A percentile compares a stretch with the other conserved stretches of the same genome.
These are phyloP conservation scores for Motacilla tschutschensis DNA, from an alignment of 2,113 vertebrate species.

Conservation along the genomic window DNA sequence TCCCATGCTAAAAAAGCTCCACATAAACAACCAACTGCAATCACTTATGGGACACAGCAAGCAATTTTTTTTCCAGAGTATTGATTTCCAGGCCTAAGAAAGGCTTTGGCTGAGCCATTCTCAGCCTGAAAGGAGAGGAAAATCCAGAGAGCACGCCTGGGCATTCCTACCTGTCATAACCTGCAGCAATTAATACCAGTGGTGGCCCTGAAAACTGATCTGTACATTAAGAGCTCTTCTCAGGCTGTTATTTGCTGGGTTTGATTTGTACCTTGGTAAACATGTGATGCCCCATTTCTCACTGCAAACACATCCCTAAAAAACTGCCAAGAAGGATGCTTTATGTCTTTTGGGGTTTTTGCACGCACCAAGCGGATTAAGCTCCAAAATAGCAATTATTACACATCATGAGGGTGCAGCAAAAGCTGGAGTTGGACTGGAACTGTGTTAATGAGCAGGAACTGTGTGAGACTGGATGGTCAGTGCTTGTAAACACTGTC, in stretches of 20 bases:
- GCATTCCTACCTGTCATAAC: constrained; percentile 40
- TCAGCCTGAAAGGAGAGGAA: background rate
- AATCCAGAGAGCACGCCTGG: background rate
- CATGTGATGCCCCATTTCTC: background rate
- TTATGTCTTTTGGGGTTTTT: background rate
- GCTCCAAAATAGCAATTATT: background rate
- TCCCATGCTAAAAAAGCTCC: background rate
- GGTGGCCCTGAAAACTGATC: background rate
- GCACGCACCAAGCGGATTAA: background rate
- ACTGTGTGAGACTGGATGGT: background rate
- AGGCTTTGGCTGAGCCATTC: background rate
- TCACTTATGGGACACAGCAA: background rate
- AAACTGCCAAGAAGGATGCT: background rate
- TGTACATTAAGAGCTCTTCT: background rate
- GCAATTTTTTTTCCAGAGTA: background rate
- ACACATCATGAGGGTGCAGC: background rate
- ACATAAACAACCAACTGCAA: background rate
- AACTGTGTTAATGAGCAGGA: background rate
- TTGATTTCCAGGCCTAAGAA: constrained; percentile 16
- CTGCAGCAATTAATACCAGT: background rate
- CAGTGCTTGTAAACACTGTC: constrained; percentile 24
- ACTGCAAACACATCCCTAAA: background rate
- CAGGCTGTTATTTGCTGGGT: background rate
- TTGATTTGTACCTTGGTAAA: background rate
- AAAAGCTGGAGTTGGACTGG: background rate